Percentiles rank a stretch among this genome's conserved stretches.
Conservation (phyloP, 1,140 invertebrate species). For the Zaprionus ghesquierei region DNA sequence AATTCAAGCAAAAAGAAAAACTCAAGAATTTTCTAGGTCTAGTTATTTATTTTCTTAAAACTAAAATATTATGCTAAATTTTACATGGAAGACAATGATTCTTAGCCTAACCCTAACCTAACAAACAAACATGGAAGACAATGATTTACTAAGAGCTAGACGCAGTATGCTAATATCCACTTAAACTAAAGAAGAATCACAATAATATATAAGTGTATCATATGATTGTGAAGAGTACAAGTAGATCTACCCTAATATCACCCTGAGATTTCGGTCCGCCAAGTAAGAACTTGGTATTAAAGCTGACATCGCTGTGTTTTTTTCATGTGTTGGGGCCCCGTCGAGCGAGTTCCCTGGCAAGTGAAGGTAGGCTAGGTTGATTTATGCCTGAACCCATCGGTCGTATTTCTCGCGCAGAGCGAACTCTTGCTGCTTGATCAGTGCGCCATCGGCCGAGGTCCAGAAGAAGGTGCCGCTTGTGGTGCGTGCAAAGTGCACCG, state of each 20-base stretch:
- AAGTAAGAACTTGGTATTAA: constrained; percentile 83
- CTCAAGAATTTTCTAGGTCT: constrained; percentile 25
- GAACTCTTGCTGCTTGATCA: constrained; percentile 83
- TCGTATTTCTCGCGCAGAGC: constrained; percentile 84
- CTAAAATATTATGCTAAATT: constrained; percentile 32
- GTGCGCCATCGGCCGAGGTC: constrained; percentile 84
- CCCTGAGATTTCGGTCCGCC: constrained; percentile 80
- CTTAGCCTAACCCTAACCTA: constrained; percentile 60
- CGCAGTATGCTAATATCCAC: constrained; percentile 1
- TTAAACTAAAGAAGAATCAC: constrained; percentile 47
- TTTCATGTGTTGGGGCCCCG: background rate
- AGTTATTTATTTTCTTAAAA: constrained; percentile 43
- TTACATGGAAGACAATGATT: constrained; percentile 82
- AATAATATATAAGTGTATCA: constrained; percentile 57
- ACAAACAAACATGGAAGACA: constrained; percentile 82
- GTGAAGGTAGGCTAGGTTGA: constrained; percentile 2
- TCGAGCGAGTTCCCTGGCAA: background rate
- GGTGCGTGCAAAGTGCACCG: constrained; percentile 86
- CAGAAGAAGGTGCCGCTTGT: constrained; percentile 88
- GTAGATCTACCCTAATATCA: constrained; percentile 76
- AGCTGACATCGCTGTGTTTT: constrained; percentile 84
- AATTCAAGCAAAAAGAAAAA: background rate
- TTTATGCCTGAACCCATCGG: constrained; percentile 87
- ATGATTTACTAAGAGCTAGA: constrained; percentile 64
- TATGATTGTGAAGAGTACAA: constrained; percentile 34